phyloP scores from a whole-genome alignment of 2,888 invertebrate species.

The Drosophila hawaiiensis region DNA sequence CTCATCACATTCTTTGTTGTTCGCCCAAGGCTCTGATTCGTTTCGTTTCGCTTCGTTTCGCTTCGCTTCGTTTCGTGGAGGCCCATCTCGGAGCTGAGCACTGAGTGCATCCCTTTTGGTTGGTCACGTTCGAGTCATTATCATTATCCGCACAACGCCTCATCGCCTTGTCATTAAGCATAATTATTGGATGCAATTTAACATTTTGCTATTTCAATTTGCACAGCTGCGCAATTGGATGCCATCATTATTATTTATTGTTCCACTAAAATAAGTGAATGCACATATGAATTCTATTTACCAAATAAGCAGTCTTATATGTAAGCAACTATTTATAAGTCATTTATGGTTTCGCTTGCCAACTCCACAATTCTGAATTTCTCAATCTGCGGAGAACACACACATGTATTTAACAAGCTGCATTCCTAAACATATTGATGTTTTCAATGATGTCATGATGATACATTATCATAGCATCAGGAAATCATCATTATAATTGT shows the following conservation, averaged over 20 bases:
- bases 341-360: background rate
- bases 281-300: background rate
- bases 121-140: slow-evolving; percentile 54
- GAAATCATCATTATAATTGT: background rate
- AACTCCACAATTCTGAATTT: background rate
- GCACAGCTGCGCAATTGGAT: slow-evolving; percentile 9
- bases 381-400: background rate
- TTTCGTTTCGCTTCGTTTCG: background rate
- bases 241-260: background rate
- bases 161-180: slow-evolving; percentile 42
- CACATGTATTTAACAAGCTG: background rate
- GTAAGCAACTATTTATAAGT: background rate
- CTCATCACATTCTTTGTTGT: slow-evolving; percentile 29
- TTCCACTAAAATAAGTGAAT: background rate
- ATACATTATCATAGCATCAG: too few species aligned
- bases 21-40: slow-evolving; percentile 27
- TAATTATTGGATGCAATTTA: slow-evolving; percentile 52
- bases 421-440: background rate
- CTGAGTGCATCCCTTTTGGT: background rate
- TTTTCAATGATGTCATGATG: background rate
- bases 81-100: background rate
- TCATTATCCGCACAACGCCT: slow-evolving; percentile 28
- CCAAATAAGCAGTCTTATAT: background rate
- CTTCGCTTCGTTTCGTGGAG: background rate
- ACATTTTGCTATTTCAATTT: slow-evolving; percentile 38